phyloP scores from a whole-genome alignment of 2,888 invertebrate genomes.

The Nomada ruficornis region DNA sequence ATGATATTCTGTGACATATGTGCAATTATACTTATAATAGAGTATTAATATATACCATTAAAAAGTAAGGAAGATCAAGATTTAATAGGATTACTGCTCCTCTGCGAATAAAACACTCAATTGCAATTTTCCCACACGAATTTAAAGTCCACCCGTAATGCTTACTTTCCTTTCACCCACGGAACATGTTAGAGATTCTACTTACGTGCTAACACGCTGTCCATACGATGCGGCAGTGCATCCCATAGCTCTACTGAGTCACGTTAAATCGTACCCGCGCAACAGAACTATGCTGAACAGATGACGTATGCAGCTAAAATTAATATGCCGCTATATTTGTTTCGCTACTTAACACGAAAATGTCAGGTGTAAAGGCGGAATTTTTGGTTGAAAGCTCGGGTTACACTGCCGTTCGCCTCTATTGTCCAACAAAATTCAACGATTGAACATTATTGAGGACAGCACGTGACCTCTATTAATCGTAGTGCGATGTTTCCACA shows the following conservation, averaged over 20 bases:
- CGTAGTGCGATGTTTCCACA: constrained; percentile 91
- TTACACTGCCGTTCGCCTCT: neutral
- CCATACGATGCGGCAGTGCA: constrained; percentile 13
- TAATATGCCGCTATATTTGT: constrained; percentile 52
- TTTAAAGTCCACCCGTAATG: too few species aligned
- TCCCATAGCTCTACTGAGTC: constrained; percentile 43
- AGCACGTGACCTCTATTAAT: constrained; percentile 84
- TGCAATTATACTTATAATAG: too few species aligned
- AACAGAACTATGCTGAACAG: constrained; percentile 39
- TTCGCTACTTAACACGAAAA: constrained; percentile 54
- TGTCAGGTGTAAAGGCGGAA: constrained; percentile 55
- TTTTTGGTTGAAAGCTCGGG: neutral
- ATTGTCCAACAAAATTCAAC: constrained; percentile 1
- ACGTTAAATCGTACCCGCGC: constrained; percentile 30
- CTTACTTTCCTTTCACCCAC: too few species aligned
- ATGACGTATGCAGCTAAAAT: constrained; percentile 58
- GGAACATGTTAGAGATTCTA: neutral
- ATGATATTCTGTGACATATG: too few species aligned
- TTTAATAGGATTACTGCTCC: too few species aligned
- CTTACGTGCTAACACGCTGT: neutral
- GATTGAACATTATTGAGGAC: constrained; percentile 82
- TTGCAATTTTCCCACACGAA: too few species aligned
- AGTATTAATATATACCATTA: too few species aligned
- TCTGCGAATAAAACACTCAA: too few species aligned
- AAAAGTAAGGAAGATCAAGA: too few species aligned